phyloP scores from a whole-genome alignment of 2,113 vertebrate species.

The Archilochus colubris region DNA sequence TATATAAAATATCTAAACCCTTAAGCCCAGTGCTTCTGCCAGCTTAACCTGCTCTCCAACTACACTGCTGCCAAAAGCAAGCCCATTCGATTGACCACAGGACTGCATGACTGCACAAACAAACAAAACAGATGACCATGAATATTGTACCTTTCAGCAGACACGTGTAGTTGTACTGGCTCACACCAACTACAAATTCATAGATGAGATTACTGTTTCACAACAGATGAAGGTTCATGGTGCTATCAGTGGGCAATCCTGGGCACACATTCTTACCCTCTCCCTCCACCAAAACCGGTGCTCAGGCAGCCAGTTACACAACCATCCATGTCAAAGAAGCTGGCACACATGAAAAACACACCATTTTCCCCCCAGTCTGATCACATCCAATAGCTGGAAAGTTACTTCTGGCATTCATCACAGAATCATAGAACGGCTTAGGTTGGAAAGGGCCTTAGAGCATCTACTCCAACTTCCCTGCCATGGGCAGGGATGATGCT shows the following conservation, averaged over 20 bases:
- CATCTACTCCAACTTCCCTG: no score
- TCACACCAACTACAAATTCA: neutral
- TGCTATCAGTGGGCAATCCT: neutral
- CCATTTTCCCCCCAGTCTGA: neutral
- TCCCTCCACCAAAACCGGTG: neutral
- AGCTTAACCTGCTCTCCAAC: neutral
- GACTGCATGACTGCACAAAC: neutral
- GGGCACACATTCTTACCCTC: neutral
- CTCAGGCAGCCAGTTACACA: neutral
- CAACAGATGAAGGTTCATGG: neutral
- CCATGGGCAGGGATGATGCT: no score
- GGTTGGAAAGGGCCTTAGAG: no score
- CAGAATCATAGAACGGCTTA: no score
- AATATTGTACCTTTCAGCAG: neutral
- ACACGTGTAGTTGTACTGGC: neutral
- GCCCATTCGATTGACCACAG: neutral
- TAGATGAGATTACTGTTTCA: neutral
- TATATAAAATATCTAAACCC: neutral
- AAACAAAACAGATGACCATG: neutral
- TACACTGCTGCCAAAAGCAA: neutral
- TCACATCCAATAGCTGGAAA: neutral
- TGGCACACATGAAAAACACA: neutral
- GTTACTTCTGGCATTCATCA: neutral
- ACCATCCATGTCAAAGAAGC: neutral
- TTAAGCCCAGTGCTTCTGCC: neutral